These are phyloP conservation scores for Euwallacea similis DNA, from an alignment of 1,140 invertebrate species.

Conservation along the genomic window DNA sequence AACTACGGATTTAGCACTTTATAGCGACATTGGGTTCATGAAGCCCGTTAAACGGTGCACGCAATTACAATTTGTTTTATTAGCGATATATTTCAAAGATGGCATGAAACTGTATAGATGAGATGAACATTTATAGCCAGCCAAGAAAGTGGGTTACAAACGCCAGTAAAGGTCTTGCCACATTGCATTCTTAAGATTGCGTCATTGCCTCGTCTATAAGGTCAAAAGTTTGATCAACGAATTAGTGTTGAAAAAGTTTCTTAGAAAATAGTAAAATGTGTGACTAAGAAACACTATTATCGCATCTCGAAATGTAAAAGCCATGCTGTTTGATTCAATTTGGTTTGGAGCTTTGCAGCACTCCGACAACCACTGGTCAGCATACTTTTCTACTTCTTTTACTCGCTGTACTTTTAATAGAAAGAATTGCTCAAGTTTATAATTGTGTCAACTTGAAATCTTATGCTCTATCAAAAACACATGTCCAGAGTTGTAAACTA, in stretches of 20 bases:
- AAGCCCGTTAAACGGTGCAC: too few species aligned
- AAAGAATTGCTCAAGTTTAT: too few species aligned
- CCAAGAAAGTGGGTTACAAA: constrained; percentile 10
- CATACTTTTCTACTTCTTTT: too few species aligned
- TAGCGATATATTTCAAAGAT: not conserved
- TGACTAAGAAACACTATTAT: too few species aligned
- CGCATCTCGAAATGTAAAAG: too few species aligned
- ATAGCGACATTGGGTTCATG: not conserved
- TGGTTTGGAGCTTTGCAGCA: too few species aligned
- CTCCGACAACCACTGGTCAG: too few species aligned
- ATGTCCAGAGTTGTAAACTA: constrained; percentile 7
- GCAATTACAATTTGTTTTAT: too few species aligned
- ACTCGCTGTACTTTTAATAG: too few species aligned
- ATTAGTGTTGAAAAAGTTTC: not conserved
- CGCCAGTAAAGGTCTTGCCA: constrained; percentile 8
- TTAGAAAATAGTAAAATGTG: not conserved
- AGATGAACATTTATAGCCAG: constrained; percentile 6
- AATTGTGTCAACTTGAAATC: too few species aligned
- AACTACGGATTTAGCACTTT: too few species aligned
- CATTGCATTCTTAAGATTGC: not conserved
- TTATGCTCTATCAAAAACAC: not conserved
- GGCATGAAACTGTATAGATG: not conserved
- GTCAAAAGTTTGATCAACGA: constrained; percentile 7
- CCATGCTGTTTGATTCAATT: too few species aligned
- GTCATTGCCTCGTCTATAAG: not conserved